A percentile compares a stretch with the other conserved stretches of the same genome.
phyloP scores from a whole-genome alignment of 2,113 vertebrate genomes.

The Chunga burmeisteri region DNA sequence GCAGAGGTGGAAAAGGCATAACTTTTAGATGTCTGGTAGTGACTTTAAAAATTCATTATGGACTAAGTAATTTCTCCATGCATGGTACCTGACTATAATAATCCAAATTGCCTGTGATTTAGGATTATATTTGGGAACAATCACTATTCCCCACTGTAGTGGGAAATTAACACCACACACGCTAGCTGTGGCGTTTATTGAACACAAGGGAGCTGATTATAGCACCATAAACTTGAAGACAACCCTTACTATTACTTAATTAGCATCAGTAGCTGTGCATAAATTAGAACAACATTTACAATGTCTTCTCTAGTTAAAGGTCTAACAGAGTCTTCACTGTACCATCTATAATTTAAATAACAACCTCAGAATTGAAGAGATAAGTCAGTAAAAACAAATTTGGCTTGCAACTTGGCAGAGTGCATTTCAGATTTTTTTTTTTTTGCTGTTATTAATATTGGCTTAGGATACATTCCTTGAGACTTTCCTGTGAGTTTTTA shows the following conservation, averaged over 20 bases:
- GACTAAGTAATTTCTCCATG: constrained; percentile 57
- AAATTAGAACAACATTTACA: constrained; percentile 62
- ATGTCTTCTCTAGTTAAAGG: constrained; percentile 36
- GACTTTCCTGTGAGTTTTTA: neutral
- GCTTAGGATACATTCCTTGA: neutral
- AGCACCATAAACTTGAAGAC: constrained; percentile 69
- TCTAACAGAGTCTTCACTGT: constrained; percentile 37
- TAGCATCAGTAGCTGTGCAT: constrained; percentile 63
- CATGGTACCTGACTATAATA: constrained; percentile 59
- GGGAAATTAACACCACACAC: constrained; percentile 72
- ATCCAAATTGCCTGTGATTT: constrained; percentile 73
- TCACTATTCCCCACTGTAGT: constrained; percentile 66
- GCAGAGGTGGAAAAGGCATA: constrained; percentile 35
- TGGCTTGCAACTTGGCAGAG: neutral
- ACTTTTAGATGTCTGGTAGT: constrained; percentile 55
- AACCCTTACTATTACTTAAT: constrained; percentile 77
- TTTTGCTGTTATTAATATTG: neutral
- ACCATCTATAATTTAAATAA: neutral
- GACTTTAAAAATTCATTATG: constrained; percentile 71
- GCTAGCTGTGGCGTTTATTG: constrained; percentile 68
- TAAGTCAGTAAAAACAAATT: constrained; percentile 17
- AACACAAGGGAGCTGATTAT: constrained; percentile 72
- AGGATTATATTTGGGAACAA: constrained; percentile 73
- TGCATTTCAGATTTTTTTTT: neutral
- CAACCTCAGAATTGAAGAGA: constrained; percentile 22